phyloP scores from a whole-genome alignment of 2,797 vertebrate genomes.

The Urocyon cinereoargenteus region DNA sequence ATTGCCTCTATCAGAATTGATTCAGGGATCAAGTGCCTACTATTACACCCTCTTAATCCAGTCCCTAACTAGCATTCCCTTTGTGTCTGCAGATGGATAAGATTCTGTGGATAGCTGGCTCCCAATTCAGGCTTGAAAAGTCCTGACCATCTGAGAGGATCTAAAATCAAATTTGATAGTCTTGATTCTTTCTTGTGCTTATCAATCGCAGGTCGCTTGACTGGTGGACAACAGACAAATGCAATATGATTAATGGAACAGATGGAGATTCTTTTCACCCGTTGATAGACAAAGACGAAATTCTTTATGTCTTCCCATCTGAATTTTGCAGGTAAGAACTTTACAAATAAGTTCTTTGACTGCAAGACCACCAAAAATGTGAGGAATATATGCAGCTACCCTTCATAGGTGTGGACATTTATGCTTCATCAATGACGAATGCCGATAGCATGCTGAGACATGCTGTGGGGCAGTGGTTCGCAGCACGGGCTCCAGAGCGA shows the following conservation, averaged over 20 bases:
- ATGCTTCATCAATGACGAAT: background rate
- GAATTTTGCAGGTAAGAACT: constrained; percentile 95
- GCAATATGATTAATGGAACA: constrained; percentile 99
- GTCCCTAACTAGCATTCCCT: background rate
- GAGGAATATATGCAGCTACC: background rate
- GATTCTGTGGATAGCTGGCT: background rate
- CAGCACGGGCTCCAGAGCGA: background rate
- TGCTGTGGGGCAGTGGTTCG: background rate
- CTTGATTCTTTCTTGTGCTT: background rate
- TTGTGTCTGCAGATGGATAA: background rate
- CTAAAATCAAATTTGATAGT: background rate
- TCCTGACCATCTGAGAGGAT: background rate
- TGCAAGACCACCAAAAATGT: background rate
- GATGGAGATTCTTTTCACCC: constrained; percentile 96
- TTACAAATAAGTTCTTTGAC: background rate
- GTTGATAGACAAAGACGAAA: constrained; percentile 91
- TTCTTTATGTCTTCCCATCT: constrained; percentile 95
- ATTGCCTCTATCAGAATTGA: background rate
- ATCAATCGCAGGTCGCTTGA: constrained; percentile 88
- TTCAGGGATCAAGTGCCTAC: background rate
- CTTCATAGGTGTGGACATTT: background rate
- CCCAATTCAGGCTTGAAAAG: background rate
- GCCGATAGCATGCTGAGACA: background rate
- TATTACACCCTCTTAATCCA: background rate
- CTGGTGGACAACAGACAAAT: constrained; percentile 94